phyloP scores from a whole-genome alignment of 2,797 vertebrate genomes.

The Amniataba percoides region DNA sequence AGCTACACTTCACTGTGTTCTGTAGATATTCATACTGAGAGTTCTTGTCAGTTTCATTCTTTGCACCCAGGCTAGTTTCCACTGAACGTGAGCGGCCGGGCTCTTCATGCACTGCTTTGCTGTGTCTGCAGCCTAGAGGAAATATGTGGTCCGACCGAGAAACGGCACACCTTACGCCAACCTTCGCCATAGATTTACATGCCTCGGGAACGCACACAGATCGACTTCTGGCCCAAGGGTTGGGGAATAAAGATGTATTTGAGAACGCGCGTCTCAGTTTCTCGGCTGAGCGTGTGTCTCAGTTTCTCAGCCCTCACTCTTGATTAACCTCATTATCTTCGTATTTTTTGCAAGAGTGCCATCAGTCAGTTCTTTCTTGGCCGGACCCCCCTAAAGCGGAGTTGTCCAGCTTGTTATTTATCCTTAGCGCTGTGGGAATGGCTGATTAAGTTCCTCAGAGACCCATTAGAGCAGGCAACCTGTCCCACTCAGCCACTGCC shows the following conservation, averaged over 20 bases:
- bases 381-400: conserved; percentile 53
- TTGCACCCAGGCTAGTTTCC: conserved; percentile 25
- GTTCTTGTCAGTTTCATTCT: conserved; percentile 25
- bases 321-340: conserved; percentile 62
- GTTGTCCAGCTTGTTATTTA: conserved; percentile 78
- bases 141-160: conserved; percentile 34
- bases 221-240: conserved; percentile 44
- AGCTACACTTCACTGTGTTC: conserved; percentile 14
- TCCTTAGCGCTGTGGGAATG: conserved; percentile 69
- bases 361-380: conserved; percentile 54
- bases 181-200: conserved; percentile 51
- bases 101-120: conserved; percentile 7
- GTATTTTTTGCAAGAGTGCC: conserved; percentile 50
- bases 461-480: conserved; percentile 83
- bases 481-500: conserved; percentile 73
- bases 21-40: conserved; percentile 31
- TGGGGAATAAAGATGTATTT: conserved; percentile 39
- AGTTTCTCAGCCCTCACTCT: conserved; percentile 44
- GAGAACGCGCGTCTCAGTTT: conserved; percentile 36
- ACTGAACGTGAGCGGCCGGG: conserved; percentile 24
- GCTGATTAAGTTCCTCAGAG: conserved; percentile 83
- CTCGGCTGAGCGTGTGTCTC: conserved; percentile 32
- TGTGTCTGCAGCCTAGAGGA: conserved; percentile 6
- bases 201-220: conserved; percentile 17
- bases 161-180: conserved; percentile 32